phyloP scores from a whole-genome alignment of 2,113 vertebrate species.

The Dasyornis broadbenti region DNA sequence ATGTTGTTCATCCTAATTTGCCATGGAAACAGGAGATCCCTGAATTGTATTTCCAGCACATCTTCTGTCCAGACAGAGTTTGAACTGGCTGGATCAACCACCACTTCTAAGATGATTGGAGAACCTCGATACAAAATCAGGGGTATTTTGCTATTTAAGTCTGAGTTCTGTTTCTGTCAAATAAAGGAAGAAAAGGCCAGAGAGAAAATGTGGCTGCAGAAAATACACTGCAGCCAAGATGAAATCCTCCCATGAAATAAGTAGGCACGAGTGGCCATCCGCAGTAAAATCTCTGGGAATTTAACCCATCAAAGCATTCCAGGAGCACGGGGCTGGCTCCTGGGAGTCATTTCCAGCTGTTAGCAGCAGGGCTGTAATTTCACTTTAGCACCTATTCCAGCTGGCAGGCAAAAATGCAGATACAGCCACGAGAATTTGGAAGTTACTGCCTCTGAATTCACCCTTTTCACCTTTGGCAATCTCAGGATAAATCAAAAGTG shows the following conservation, averaged over 20 bases:
- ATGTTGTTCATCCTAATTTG: neutral
- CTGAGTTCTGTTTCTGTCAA: neutral
- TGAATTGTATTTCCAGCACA: neutral
- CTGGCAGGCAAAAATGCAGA: neutral
- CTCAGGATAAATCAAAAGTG: neutral
- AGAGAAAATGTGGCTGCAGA: neutral
- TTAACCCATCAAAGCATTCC: neutral
- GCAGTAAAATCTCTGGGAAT: neutral
- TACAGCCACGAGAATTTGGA: neutral
- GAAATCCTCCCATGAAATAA: neutral
- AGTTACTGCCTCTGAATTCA: neutral
- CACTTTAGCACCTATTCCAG: neutral
- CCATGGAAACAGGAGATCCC: neutral
- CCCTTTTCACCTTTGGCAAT: neutral
- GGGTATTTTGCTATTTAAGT: neutral
- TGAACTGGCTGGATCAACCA: neutral
- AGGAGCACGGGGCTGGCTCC: neutral
- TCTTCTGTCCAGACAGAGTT: neutral
- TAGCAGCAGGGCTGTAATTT: neutral
- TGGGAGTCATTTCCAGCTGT: neutral
- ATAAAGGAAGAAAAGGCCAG: neutral
- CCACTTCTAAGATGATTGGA: neutral
- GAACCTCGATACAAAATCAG: neutral
- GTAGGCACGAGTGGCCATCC: neutral
- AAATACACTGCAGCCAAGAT: neutral